Conservation (phyloP, 1,140 invertebrate species). For the Choristoneura fumiferana region DNA sequence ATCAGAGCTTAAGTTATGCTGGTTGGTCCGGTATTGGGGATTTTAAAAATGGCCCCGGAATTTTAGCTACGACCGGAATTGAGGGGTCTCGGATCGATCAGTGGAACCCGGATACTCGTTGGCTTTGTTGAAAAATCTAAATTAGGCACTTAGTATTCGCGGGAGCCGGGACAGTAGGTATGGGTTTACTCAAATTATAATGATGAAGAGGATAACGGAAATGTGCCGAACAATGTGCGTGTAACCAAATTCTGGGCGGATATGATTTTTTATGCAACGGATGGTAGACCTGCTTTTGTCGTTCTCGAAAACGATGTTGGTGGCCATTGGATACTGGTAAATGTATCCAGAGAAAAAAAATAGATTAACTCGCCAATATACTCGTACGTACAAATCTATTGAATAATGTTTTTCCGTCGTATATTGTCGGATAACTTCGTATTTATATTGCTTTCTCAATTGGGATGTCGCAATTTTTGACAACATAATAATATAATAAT, state of each 20-base stretch:
- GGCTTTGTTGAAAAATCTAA: conserved; percentile 70
- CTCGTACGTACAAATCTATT: too few relatives aligned
- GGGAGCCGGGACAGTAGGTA: conserved; percentile 41
- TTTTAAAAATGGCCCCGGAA: conserved; percentile 62
- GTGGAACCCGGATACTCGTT: conserved; percentile 55
- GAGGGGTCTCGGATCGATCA: conserved; percentile 64
- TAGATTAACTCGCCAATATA: too few relatives aligned
- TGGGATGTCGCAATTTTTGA: too few relatives aligned
- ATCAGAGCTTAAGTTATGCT: conserved; percentile 31
- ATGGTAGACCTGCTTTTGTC: too few relatives aligned
- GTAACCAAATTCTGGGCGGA: conserved; percentile 3
- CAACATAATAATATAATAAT: too few relatives aligned
- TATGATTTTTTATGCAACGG: conserved; percentile 13
- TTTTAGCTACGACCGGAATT: conserved; percentile 64
- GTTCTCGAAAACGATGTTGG: too few relatives aligned
- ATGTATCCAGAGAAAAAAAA: too few relatives aligned
- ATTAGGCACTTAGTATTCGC: conserved; percentile 71
- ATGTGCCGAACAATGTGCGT: not conserved
- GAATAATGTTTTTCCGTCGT: too few relatives aligned
- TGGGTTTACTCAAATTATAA: conserved; percentile 32
- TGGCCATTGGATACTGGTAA: not conserved
- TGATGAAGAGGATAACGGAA: conserved; percentile 29
- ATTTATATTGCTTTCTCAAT: too few relatives aligned
- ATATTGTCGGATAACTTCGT: too few relatives aligned
- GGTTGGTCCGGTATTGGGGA: conserved; percentile 55